These are phyloP conservation scores for Aphidius ervi DNA, from an alignment of 1,140 invertebrate genomes.

Conservation along the genomic window DNA sequence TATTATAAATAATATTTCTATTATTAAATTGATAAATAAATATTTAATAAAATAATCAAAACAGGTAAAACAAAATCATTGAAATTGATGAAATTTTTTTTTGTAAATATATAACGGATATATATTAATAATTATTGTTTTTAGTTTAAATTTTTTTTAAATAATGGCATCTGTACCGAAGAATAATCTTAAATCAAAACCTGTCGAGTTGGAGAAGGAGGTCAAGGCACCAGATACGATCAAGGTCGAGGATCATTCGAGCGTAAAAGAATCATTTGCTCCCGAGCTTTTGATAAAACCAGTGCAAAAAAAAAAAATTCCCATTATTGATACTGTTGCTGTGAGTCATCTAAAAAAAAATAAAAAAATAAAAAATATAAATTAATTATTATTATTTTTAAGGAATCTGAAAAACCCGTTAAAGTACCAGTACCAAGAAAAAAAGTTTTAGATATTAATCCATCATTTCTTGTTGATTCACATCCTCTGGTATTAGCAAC, in stretches of 20 bases:
- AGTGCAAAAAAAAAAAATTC: conserved; percentile 23
- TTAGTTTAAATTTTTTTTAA: not conserved
- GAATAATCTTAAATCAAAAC: not conserved
- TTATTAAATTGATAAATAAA: too few species aligned
- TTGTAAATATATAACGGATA: too few species aligned
- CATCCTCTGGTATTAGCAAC: conserved; percentile 49
- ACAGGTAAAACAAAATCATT: too few species aligned
- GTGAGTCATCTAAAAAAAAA: conserved; percentile 11
- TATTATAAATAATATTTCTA: too few species aligned
- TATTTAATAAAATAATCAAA: too few species aligned
- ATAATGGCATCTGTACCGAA: conserved; percentile 8
- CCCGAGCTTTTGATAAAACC: not conserved
- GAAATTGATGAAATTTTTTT: too few species aligned
- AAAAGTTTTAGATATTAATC: conserved; percentile 1
- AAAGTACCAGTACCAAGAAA: conserved; percentile 27
- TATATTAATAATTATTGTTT: not conserved
- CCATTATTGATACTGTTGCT: conserved; percentile 19
- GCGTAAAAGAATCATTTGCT: not conserved
- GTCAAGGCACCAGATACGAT: conserved; percentile 13
- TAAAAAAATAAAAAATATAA: not conserved
- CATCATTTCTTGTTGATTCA: conserved; percentile 17
- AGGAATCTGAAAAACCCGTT: conserved; percentile 12
- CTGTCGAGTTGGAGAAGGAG: conserved; percentile 10
- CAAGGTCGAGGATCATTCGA: not conserved
- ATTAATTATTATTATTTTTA: not conserved